Conservation (phyloP, 30 jellyfish, hydroid and myxozoan genomes). For the Aurelia sp. region DNA sequence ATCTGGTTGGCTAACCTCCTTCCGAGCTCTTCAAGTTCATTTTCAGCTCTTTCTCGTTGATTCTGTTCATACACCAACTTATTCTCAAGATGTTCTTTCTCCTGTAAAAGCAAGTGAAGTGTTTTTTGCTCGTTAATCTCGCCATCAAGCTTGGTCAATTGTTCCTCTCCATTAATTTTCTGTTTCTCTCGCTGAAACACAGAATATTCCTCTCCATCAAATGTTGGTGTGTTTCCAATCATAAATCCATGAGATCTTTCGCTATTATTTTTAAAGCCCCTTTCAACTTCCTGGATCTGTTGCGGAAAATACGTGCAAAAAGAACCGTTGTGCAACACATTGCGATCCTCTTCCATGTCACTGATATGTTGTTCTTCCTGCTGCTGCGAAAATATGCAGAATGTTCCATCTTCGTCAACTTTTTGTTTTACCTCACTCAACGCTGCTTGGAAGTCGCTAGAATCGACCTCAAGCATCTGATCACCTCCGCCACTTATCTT, state of each 20-base stretch:
- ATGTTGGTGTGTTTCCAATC: too few relatives aligned
- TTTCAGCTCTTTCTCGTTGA: conserved; percentile 44
- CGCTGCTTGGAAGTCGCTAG: conserved; percentile 27
- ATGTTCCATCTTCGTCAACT: conserved; percentile 8
- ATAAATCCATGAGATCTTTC: too few relatives aligned
- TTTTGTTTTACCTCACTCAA: background rate
- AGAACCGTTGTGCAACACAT: too few relatives aligned
- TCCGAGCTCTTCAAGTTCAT: conserved; percentile 30
- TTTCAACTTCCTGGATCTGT: too few relatives aligned
- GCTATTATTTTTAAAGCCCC: too few relatives aligned
- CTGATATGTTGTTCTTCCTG: conserved; percentile 7
- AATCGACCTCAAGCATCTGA: conserved; percentile 33
- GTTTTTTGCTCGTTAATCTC: conserved; percentile 9
- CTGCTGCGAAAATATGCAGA: conserved; percentile 3
- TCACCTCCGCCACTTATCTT: conserved; percentile 10
- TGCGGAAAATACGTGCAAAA: too few relatives aligned
- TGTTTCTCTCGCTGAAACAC: too few relatives aligned
- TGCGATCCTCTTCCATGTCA: too few relatives aligned
- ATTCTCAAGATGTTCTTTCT: background rate
- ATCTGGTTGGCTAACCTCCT: conserved; percentile 22
- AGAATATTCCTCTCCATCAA: too few relatives aligned
- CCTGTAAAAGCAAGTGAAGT: conserved; percentile 4
- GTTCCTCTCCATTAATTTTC: too few relatives aligned
- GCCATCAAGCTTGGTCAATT: background rate
- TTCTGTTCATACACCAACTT: conserved; percentile 14